Base-by-base conservation (phyloP, 2,888 invertebrate genomes). In the Scaeva pyrastri region DNA sequence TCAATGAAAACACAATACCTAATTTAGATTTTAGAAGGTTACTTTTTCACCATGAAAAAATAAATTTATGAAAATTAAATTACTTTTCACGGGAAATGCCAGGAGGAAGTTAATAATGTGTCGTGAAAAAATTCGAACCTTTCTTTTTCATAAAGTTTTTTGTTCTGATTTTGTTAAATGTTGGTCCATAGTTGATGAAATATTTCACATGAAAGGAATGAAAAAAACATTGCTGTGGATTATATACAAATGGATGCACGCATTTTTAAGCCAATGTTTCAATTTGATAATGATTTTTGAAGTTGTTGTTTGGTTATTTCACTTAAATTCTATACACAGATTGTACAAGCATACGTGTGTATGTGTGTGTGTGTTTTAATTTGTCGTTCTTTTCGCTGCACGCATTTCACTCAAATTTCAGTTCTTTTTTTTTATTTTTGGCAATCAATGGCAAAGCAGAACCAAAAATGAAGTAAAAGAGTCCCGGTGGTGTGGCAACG, bases 221-320 rank as follows among this genome's bases (percentile, higher is more conserved):
- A 26, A 58, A 62, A 58, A 5, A 66, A 50, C 23, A 45, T 70
- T 56, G 52, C 36, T 52, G n/a, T 39, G 11, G 39, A 3, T 26
- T 26, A 31, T 26, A 55, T 75, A 74, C 83, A 83, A 78, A 83
- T 83, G 71, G 71, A 71, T 75, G 58, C 64, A 85, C n/a, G n/a
- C 85, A 86, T 81, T 77, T 64, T 58, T 50, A 50, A 52, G 43
- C 56, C 85, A 86, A 86, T 86, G 81, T 86, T 86, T 86, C 85
- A 86, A 86, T 86, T 86, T 77, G 62, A 77, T 45, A 56, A 36
- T 68, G 26, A n/a, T n/a, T n/a, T n/a, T n/a, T n/a, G n/a, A n/a
- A n/a, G n/a, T n/a, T 16, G 7, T 11, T 55, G 8, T 39, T 39
- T 1, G 8, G 19, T 41, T 60, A 19, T 60, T 60, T 39, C 39